Base-by-base conservation (phyloP, 2,888 invertebrate genomes). In the Cosmorhoe ocellata region DNA sequence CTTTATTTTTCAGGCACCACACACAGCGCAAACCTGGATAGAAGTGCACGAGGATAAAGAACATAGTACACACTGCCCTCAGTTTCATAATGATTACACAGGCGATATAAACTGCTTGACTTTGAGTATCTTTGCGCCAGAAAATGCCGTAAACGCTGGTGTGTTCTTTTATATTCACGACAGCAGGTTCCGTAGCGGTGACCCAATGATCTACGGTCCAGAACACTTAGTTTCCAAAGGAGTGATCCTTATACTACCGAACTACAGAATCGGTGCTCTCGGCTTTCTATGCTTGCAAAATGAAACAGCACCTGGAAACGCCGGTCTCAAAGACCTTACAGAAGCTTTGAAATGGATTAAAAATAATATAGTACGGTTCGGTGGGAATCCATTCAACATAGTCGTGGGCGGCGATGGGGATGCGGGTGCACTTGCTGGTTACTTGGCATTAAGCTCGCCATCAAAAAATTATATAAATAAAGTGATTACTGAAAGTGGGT, bases 151-250 rank as follows among this genome's bases (percentile, higher is more conserved):
- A 12, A 69, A 72, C 32, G 72, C 71, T 7, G 71, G 73, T 41
- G 81, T 87, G 0, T 66, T 87, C 1, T 82, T 87, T 40, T 76
- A 86, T 46, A 82, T 91, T 32, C 86, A 91, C 52, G 86, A 78
- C 41, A 81, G 86, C 18, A 70, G 76, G 32, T 85, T 81, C 36
- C 58, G 57, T 9, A 82, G 84, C 39, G 86, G 81, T 1, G 65
- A 84, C 43, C 84, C 84, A 1, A 51, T 57, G 1, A 61, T 74
- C 14, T 87, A 84, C 47, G 84, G 82, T 1, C 87, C 91, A 3
- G 76, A 84, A 32, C 66, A 81, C 51, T 56, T 86, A 10, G 79
- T 81, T 0, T 40, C 71, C 1, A 64, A 76, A 51, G 76, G 70
- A 18, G 54, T 84, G 4, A 79, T 84, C 39, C 51, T 86, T 11